phyloP scores from a whole-genome alignment of 2,797 vertebrate species.

The Spondyliosoma cantharus region DNA sequence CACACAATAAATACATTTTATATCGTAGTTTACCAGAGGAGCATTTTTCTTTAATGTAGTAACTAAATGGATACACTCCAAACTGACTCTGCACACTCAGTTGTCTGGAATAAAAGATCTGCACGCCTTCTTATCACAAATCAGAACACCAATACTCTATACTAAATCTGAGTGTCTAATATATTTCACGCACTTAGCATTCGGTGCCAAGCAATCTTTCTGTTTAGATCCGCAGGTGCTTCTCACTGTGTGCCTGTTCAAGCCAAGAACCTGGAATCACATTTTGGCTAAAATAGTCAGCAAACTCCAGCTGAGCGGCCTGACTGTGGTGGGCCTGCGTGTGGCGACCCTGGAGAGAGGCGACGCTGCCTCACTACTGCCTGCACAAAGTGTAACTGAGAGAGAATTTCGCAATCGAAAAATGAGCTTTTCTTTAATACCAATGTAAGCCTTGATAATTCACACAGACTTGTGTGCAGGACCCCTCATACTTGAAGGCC shows the following conservation, averaged over 20 bases:
- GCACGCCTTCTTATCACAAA: not conserved
- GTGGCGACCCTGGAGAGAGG: constrained; percentile 59
- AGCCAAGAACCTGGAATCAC: constrained; percentile 76
- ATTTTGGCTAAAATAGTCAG: constrained; percentile 69
- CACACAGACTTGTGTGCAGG: constrained; percentile 52
- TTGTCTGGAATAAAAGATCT: too few species aligned
- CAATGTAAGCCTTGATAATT: not conserved
- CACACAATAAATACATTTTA: not conserved
- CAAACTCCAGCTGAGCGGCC: constrained; percentile 69
- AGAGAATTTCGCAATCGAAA: not conserved
- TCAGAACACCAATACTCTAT: not conserved
- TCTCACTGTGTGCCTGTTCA: constrained; percentile 80
- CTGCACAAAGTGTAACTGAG: constrained; percentile 38
- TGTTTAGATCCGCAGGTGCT: constrained; percentile 77
- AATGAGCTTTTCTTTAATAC: not conserved
- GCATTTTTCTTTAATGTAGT: too few species aligned
- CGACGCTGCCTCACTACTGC: constrained; percentile 51
- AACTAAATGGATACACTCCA: too few species aligned
- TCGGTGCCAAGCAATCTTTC: not conserved
- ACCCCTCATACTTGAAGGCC: constrained; percentile 53
- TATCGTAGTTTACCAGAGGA: too few species aligned
- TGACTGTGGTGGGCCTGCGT: constrained; percentile 79
- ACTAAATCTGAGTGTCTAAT: not conserved
- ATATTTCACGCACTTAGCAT: not conserved
- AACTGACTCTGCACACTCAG: too few species aligned